These are phyloP conservation scores for Microtus oregoni DNA, from an alignment of 2,113 vertebrate genomes.

Conservation along the genomic window DNA sequence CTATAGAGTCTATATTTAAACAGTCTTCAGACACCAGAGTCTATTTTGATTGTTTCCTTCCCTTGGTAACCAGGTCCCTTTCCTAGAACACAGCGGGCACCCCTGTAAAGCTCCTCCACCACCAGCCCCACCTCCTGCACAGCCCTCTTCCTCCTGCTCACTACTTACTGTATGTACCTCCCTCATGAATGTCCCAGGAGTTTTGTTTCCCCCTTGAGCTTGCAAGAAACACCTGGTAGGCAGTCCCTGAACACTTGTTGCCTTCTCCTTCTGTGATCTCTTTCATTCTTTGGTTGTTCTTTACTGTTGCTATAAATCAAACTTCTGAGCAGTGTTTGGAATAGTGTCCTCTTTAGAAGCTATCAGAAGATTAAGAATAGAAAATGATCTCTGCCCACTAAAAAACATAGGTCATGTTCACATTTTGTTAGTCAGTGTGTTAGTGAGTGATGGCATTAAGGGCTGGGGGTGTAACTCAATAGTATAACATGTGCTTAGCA, in stretches of 20 bases:
- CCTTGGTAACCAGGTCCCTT: background rate
- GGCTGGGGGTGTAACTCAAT: background rate
- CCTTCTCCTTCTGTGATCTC: background rate
- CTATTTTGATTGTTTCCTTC: background rate
- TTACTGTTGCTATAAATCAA: background rate
- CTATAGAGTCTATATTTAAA: slow-evolving; percentile 29
- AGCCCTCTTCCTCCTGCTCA: background rate
- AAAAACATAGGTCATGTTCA: background rate
- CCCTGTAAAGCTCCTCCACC: background rate
- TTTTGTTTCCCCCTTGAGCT: background rate
- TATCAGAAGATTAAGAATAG: background rate
- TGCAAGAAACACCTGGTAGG: background rate
- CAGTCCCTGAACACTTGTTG: slow-evolving; percentile 1
- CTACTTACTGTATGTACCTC: background rate
- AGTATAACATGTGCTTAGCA: background rate
- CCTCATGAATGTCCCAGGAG: no score
- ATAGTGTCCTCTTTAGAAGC: background rate
- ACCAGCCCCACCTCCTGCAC: background rate
- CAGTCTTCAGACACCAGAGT: background rate
- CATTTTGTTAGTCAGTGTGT: background rate
- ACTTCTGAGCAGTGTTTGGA: background rate
- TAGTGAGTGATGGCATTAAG: background rate
- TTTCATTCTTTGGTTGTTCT: background rate
- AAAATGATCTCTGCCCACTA: background rate
- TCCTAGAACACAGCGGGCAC: background rate